Conservation (phyloP, 2,888 invertebrate species). For the Priocnemis perturbator region DNA sequence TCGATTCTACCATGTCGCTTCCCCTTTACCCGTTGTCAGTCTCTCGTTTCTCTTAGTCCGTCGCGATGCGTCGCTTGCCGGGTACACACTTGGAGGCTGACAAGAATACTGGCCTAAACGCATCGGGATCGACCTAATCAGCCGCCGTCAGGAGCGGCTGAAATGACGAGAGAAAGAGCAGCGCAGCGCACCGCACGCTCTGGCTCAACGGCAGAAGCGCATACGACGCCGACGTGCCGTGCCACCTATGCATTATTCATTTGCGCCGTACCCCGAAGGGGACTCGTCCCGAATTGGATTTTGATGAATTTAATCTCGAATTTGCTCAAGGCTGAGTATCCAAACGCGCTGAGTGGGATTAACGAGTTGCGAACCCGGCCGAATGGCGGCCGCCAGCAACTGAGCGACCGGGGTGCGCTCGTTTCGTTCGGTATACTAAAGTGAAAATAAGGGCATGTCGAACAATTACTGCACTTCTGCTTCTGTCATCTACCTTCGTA, state of each 20-base stretch:
- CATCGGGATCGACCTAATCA: conserved; percentile 7
- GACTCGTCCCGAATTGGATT: conserved; percentile 70
- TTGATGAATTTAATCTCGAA: conserved; percentile 75
- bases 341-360: conserved; percentile 58
- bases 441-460: not conserved
- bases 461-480: too few species aligned
- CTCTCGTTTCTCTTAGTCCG: conserved; percentile 17
- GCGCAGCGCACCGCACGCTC: conserved; percentile 53
- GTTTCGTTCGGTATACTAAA: not conserved
- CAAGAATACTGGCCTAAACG: conserved; percentile 46
- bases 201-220: conserved; percentile 45
- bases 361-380: conserved; percentile 62
- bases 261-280: conserved; percentile 62
- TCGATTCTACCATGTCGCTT: conserved; percentile 21
- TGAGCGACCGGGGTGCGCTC: not conserved
- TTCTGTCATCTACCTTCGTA: too few species aligned
- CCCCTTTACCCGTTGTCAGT: not conserved
- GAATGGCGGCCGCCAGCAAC: not conserved
- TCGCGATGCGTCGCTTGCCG: conserved; percentile 14
- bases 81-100: conserved; percentile 31
- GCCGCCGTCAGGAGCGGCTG: not conserved
- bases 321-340: conserved; percentile 61
- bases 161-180: conserved; percentile 24
- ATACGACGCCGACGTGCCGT: conserved; percentile 48
- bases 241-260: conserved; percentile 71